A percentile compares a stretch with the other conserved stretches of the same genome.
Evolutionary conservation across 2,113 vertebrate genomes (phyloP).

Genomic region (Actenoides lindsayi): DNA sequence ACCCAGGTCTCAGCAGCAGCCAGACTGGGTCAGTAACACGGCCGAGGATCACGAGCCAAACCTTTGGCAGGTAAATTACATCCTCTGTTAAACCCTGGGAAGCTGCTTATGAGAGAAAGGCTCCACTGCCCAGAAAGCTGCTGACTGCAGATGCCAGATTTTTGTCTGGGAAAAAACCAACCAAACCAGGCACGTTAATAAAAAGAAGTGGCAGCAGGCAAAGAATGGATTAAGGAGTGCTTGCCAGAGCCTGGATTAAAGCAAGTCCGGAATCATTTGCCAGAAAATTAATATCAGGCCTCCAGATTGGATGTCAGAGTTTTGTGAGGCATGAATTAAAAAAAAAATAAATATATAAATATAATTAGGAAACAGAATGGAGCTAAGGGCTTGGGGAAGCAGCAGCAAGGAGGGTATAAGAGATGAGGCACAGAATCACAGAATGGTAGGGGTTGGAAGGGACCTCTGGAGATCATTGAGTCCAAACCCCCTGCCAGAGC

Average conservation of each 20-base stretch:
- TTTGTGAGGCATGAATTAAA: background rate
- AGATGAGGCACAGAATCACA: background rate
- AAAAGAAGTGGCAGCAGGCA: background rate
- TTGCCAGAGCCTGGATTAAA: background rate
- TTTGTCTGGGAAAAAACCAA: no score
- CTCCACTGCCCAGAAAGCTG: background rate
- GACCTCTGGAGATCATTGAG: no score
- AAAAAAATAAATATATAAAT: background rate
- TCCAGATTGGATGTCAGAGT: background rate
- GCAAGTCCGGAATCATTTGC: background rate
- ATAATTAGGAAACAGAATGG: background rate
- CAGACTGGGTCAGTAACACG: rapidly evolving
- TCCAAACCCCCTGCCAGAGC: no score
- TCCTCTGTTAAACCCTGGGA: background rate
- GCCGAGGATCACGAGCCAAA: background rate
- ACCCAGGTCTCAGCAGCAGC: no score
- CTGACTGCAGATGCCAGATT: background rate
- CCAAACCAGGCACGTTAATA: background rate
- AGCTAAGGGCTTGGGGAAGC: background rate
- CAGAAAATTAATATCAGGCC: background rate
- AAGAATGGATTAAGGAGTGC: rapidly evolving
- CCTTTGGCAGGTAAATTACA: background rate
- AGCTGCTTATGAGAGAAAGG: background rate
- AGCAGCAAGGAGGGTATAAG: background rate
- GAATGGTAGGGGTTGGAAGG: no score